phyloP scores from a whole-genome alignment of 1,140 invertebrate genomes.

The Saccostrea glomerata region DNA sequence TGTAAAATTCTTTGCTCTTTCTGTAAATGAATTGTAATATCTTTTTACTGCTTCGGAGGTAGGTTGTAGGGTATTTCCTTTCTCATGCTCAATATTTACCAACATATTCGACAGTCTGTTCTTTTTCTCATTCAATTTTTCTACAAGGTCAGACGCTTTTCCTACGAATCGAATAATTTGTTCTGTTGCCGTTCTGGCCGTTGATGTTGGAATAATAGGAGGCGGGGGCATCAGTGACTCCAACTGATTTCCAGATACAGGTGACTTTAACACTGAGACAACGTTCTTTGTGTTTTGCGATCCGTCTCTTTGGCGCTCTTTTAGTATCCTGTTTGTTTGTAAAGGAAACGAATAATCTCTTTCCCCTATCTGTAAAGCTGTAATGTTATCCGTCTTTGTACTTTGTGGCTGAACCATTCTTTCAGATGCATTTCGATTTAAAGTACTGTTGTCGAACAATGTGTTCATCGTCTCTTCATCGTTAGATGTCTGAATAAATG shows the following conservation, averaged over 20 bases:
- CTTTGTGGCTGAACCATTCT: not conserved
- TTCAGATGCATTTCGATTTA: not conserved
- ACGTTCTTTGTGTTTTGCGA: not conserved
- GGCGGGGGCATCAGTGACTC: not conserved
- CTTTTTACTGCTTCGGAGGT: not conserved
- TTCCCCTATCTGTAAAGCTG: not conserved
- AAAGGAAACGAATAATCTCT: not conserved
- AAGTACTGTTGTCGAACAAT: not conserved
- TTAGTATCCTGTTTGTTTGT: not conserved
- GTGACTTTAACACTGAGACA: not conserved
- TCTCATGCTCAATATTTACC: not conserved
- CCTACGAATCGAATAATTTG: constrained; percentile 9
- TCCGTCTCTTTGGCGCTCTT: not conserved
- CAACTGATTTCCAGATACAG: not conserved
- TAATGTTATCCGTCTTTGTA: not conserved
- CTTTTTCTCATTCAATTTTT: constrained; percentile 11
- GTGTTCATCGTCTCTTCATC: not conserved
- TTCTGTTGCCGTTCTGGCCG: not conserved
- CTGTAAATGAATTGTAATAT: not conserved
- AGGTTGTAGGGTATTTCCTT: not conserved
- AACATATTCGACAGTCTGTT: not conserved
- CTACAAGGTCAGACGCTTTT: not conserved
- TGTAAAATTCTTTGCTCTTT: not conserved
- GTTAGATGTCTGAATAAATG: not conserved
- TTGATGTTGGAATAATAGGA: not conserved